Conservation (phyloP, 2,888 invertebrate genomes). For the Netelia inedita region DNA sequence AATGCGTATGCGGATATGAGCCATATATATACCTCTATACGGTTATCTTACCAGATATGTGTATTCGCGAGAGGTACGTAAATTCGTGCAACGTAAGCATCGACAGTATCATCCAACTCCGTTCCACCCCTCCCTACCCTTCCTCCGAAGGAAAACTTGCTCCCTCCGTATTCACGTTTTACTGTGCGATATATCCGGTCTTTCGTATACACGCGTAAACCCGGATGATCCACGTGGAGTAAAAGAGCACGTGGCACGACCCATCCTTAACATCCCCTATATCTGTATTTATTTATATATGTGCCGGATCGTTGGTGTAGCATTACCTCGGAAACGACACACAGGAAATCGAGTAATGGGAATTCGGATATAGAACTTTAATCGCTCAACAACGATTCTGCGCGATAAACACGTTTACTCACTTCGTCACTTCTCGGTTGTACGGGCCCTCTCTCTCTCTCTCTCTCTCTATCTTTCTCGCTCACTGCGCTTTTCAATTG, state of each 20-base stretch:
- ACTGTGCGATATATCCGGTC: slow-evolving; percentile 34
- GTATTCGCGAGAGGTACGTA: slow-evolving; percentile 45
- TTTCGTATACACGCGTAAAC: slow-evolving; percentile 43
- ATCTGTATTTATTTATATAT: neutral
- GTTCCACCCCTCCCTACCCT: slow-evolving; percentile 37
- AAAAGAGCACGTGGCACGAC: slow-evolving; percentile 50
- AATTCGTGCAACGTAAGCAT: slow-evolving; percentile 59
- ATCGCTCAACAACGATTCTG: neutral
- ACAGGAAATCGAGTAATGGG: slow-evolving; percentile 23
- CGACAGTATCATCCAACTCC: slow-evolving; percentile 41
- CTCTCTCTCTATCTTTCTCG: no score
- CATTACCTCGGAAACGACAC: slow-evolving; percentile 38
- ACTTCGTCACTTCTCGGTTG: slow-evolving; percentile 51
- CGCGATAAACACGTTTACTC: slow-evolving; percentile 2
- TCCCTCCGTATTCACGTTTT: slow-evolving; percentile 32
- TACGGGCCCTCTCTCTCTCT: slow-evolving; percentile 13
- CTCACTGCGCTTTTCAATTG: no score
- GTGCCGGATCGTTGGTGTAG: neutral
- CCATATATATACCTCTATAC: slow-evolving; percentile 35
- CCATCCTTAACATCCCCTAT: neutral
- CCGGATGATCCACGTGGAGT: slow-evolving; percentile 54
- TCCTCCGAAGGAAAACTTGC: slow-evolving; percentile 55
- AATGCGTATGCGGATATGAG: neutral
- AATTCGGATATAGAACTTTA: slow-evolving; percentile 27
- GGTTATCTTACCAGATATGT: slow-evolving; percentile 29